Evolutionary conservation across 2,888 invertebrate species (phyloP).

Genomic region (Dioctria linearis): DNA sequence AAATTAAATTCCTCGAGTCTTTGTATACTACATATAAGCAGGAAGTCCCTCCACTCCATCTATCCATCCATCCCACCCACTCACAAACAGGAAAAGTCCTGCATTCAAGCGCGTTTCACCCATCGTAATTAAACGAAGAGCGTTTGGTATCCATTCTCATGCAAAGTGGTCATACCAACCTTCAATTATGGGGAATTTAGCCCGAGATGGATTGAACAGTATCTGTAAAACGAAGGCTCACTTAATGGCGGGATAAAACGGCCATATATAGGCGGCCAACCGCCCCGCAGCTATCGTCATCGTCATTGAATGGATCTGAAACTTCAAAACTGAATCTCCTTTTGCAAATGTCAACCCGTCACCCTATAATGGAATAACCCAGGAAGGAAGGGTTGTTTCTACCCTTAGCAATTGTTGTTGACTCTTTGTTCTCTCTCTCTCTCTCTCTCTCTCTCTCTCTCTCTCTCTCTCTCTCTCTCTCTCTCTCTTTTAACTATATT

Average conservation of each 20-base stretch:
- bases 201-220: slow-evolving; percentile 25
- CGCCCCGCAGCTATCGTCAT: not conserved
- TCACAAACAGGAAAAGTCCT: not conserved
- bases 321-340: slow-evolving; percentile 1
- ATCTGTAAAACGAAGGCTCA: slow-evolving; percentile 10
- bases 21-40: not conserved
- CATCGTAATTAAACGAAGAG: slow-evolving; percentile 42
- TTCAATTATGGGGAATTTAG: slow-evolving; percentile 41
- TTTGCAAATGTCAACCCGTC: slow-evolving; percentile 27
- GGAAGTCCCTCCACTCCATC: not conserved
- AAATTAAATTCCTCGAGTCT: slow-evolving; percentile 48
- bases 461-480: not conserved
- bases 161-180: slow-evolving; percentile 43
- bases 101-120: not conserved
- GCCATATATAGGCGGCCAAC: not conserved
- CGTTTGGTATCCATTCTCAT: slow-evolving; percentile 36
- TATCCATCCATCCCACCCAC: not conserved
- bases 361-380: slow-evolving; percentile 37
- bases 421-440: slow-evolving; percentile 1
- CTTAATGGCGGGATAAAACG: slow-evolving; percentile 44
- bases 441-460: not conserved
- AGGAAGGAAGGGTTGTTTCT: slow-evolving; percentile 33
- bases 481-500: no score
- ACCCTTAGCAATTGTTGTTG: slow-evolving; percentile 20
- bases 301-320: not conserved